Base-by-base conservation (phyloP, 2,797 vertebrate species). In the Crax fasciolata region DNA sequence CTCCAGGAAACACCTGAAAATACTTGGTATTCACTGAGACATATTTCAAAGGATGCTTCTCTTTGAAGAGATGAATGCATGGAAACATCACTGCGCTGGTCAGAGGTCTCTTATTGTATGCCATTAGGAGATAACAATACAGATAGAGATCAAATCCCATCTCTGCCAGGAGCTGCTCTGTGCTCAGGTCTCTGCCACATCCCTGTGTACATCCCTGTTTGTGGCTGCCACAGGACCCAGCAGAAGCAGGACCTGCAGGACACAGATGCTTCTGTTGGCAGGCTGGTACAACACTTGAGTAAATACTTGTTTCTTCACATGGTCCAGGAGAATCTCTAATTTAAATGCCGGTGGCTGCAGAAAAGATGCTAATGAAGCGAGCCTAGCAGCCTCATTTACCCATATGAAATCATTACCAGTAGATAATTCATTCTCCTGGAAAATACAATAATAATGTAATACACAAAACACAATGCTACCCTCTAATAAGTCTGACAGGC, bases 401-500 rank as follows among this genome's bases (percentile, higher is more conserved):
- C 54, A 8, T 80, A 41, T 78, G 81, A 91, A 95, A 89, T 84
- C 57, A 74, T 68, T 89, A 44, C 61, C 49, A 77, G 73, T n/a
- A 49, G 93, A 86, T 94, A 94, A 83, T 44, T 92, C 52, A 46
- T 90, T 94, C 93, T 96, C 44, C 89, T 93, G 93, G 87, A 94
- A 94, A 94, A 94, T 84, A 85, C 82, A 87, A 27, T 91, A 92
- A 89, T 84, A 73, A 93, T 92, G 87, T 86, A 92, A 78, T 84
- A 87, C 52, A 78, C 61, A 77, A 65, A 89, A 46, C 32, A 86
- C 55, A 92, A n/a, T 84, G 17, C 61, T 88, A 78, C 79, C 61
- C 77, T 89, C 87, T 92, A 93, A 90, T 94, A 92, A 87, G 84
- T 77, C 93, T 93, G 96, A 85, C 82, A 86, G 90, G 62, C 84